Percentiles rank a stretch among this genome's conserved stretches.
Evolutionary conservation across 1,140 invertebrate genomes (phyloP).

Genomic region (Coptotermes formosanus): DNA sequence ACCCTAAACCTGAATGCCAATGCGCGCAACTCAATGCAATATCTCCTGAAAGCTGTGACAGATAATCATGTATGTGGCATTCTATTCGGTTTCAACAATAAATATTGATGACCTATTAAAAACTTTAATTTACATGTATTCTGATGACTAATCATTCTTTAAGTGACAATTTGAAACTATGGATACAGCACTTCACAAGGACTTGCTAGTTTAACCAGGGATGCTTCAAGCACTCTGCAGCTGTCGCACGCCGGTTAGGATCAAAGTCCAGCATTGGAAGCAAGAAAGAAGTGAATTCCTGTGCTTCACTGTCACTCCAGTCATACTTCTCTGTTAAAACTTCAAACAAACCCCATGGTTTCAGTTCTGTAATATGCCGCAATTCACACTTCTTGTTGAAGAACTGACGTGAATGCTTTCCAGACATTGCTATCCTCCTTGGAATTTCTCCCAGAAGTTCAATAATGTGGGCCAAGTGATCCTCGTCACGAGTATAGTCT

Average conservation of each 20-base stretch:
- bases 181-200: slow-evolving; percentile 15
- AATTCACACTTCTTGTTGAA: slow-evolving; percentile 92
- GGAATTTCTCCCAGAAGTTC: slow-evolving; percentile 96
- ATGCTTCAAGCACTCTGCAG: slow-evolving; percentile 89
- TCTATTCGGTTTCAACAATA: background rate
- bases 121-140: background rate
- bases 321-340: slow-evolving; percentile 96
- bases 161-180: slow-evolving; percentile 23
- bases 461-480: slow-evolving; percentile 98
- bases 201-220: slow-evolving; percentile 69
- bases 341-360: slow-evolving; percentile 89
- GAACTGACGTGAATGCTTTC: slow-evolving; percentile 89
- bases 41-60: background rate
- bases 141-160: background rate
- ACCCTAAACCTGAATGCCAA: background rate
- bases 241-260: slow-evolving; percentile 85
- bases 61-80: background rate
- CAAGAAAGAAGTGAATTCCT: slow-evolving; percentile 88
- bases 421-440: slow-evolving; percentile 80
- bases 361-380: slow-evolving; percentile 87
- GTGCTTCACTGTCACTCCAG: slow-evolving; percentile 81
- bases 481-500: slow-evolving; percentile 89
- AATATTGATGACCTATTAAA: background rate
- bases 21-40: background rate
- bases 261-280: slow-evolving; percentile 95